Base-by-base conservation (phyloP, 1,140 invertebrate genomes). In the Neelides sp. region DNA sequence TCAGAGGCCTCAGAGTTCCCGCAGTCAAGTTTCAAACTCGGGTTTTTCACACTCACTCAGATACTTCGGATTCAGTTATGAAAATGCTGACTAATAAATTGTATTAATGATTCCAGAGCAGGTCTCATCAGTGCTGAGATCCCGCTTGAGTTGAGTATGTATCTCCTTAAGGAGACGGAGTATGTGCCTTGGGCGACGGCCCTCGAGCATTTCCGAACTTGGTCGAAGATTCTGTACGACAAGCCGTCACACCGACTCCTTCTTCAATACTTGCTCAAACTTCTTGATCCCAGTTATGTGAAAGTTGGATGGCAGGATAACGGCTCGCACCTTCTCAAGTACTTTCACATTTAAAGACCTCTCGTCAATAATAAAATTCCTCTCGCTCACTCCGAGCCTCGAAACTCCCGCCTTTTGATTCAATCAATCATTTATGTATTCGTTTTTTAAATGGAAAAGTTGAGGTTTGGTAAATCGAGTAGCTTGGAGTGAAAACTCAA, bases 101-200 rank as follows among this genome's bases (percentile, higher is more conserved):
- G 8, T 40, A 13, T 52, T 20, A 17, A 41, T 58, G 48, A 68
- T 61, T 69, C 63, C 55, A 81, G 83, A 62, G 81, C 82, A 12
- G 83, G 82, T 8, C 66, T 81, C 20, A 58, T 87, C 24, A 77
- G 81, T 57, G 75, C 78, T 4, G 73, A 73, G 1, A 68, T 82
- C 27, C 80, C 83, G 4, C 62, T 87, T 34, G 67, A 78, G 55
- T 61, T 84, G 35, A 77, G 78, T 1, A 66, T 78, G 40, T 87
- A 86, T 66, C 68, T 89, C 10, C 62, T 75, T 7, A 74, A 77
- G 4, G 84, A 87, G 64, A 70, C 70, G 8, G 79, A 83, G 53
- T 83, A 82, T 61, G 76, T 80, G 3, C 82, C 81, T 1, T 84
- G 82, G 81, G 72, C 75, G 3, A 82, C 80, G 0, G 79, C 81